Evolutionary conservation across 2,888 invertebrate species (phyloP), one percentile per base, ranked within the genome.

Genomic region (Aleiodes leptofemur): DNA sequence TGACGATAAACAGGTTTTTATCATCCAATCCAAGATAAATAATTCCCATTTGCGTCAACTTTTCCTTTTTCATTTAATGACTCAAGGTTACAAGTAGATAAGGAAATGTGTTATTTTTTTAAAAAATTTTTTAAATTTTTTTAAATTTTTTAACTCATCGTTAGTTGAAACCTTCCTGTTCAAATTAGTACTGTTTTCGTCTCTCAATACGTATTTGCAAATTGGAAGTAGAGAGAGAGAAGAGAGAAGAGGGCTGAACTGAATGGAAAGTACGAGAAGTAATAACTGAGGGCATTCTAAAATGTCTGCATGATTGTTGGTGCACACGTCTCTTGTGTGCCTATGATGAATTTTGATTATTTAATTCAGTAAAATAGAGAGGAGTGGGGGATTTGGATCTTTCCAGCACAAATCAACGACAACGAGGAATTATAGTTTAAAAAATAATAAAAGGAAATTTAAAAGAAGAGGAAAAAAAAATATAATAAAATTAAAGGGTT

Each of bases 311-410:
- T 64, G 64, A 64, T 68, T 31, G 51, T 50, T 68, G 29, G 53
- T 55, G 34, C 50, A 48, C 53, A 50, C 72, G 55, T 56, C 53
- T 55, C 53, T 23, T 23, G 34, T 34, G 38, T 29, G 23, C 23
- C 23, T 55, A 29, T 72, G 38, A 68, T 56, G 38, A 71, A 50
- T 38, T 75, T 43, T 59, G 50, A 72, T 75, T 66, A 72, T 71
- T 71, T 56, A 75, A 75, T 68, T 71, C 50, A 51, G 56, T 34
- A 43, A 7, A 43, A 43, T 7, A 43, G 1, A 23, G 23, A 23
- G 7, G 43, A 9, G 43, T 4, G 7, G 43, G 43, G 53, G 53
- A 53, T 48, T 31, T 34, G 38, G 75, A 57, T 75, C 43, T 71
- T 75, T 70, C 66, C 34, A 55, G 43, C 31, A 68, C 66, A 75